A percentile compares a stretch with the other conserved stretches of the same genome.
Evolutionary conservation across 2,888 invertebrate genomes (phyloP).

Genomic region (Heliconius ethilla): DNA sequence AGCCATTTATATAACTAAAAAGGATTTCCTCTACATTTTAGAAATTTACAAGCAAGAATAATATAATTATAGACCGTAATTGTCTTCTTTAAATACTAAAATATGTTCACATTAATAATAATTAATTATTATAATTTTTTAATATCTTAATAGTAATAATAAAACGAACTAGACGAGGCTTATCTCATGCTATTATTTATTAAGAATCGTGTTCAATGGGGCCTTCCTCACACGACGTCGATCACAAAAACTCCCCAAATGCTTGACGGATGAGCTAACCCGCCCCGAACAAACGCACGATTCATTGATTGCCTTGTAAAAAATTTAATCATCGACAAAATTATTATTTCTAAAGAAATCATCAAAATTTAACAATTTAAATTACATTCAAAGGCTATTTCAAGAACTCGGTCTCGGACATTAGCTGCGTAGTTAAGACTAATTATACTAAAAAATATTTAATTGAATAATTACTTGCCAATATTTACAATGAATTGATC

Average conservation of each 20-base stretch:
- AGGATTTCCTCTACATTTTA: too few species aligned
- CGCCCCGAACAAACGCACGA: constrained; percentile 76
- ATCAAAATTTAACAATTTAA: constrained; percentile 29
- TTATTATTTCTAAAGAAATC: constrained; percentile 49
- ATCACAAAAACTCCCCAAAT: constrained; percentile 79
- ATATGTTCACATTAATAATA: constrained; percentile 8
- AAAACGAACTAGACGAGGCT: constrained; percentile 41
- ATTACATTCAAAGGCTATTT: constrained; percentile 13
- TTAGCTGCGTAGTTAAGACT: constrained; percentile 17
- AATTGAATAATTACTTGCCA: constrained; percentile 9
- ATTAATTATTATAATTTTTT: constrained; percentile 19
- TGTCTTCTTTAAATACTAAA: background rate
- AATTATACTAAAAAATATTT: constrained; percentile 18
- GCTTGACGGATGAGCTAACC: constrained; percentile 79
- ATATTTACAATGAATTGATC: background rate
- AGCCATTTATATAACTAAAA: too few species aligned
- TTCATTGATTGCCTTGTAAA: constrained; percentile 78
- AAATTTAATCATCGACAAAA: constrained; percentile 75
- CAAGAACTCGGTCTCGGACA: constrained; percentile 23
- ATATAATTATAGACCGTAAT: too few species aligned
- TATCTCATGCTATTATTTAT: constrained; percentile 72
- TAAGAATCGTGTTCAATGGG: constrained; percentile 72
- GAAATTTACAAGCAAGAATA: too few species aligned
- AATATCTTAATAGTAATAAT: constrained; percentile 17
- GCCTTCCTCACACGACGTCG: constrained; percentile 69